Base-by-base conservation (phyloP, 2,888 invertebrate genomes). In the Tetanocera ferruginea region DNA sequence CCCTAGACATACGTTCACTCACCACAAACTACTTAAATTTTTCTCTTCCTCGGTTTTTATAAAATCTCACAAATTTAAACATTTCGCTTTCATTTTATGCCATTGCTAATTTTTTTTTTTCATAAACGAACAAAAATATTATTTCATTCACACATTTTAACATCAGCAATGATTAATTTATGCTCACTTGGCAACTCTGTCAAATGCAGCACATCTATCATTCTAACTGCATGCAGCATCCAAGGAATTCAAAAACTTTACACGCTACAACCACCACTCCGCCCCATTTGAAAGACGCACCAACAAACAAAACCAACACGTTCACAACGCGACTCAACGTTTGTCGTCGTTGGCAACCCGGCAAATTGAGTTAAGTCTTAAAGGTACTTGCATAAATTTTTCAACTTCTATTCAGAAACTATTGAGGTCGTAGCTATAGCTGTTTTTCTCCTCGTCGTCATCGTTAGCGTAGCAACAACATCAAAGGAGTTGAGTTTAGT, bases 381-480 rank as follows among this genome's bases (percentile, higher is more conserved):
- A 72, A 72, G 57, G 72, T 60, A 72, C 25, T 72, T 60, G 72
- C 43, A 72, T 72, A 23, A 57, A 43, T 72, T 72, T 72, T 60
- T 60, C 60, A 51, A n/a, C 70, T 70, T 52, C 28, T 31, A 70
- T 70, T 52, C 70, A 52, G 28, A 67, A 70, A 52, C 70, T 70
- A 70, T 70, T 70, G 70, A 52, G 49, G 70, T 70, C 70, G 70
- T 49, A 19, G 49, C 51, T 51, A n/a, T n/a, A 14, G 8, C 19
- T 9, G 43, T 19, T 5, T 17, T 34, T 37, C 14, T 66, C 19
- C 34, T 66, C 64, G 49, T 28, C 11, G 19, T 28, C 31, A 43
- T 43, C 43, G 43, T 43, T 43, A 62, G 28, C 62, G 28, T 28
- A 67, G 43, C 37, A 67, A 67, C 43, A 67, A 67, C 19, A 43